phyloP scores from a whole-genome alignment of 2,113 vertebrate genomes.

The Cnemophilus loriae region DNA sequence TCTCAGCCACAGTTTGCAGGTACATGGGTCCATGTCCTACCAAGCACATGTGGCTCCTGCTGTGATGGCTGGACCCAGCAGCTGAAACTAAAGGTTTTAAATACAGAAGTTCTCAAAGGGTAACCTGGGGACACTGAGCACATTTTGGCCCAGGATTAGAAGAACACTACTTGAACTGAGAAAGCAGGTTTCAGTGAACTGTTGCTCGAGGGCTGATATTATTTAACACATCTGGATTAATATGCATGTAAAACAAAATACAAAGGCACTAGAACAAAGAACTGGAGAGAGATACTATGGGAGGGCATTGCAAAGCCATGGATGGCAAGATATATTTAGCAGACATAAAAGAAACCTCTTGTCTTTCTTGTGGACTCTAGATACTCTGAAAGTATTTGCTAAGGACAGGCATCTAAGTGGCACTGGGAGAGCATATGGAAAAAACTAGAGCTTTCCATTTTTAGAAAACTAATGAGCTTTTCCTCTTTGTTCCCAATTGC shows the following conservation, averaged over 20 bases:
- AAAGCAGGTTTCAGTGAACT: neutral
- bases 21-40: neutral
- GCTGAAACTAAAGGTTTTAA: neutral
- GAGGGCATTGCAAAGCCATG: neutral
- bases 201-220: neutral
- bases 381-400: neutral
- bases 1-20: neutral
- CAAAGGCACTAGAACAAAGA: constrained; percentile 11
- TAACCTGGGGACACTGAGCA: neutral
- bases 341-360: neutral
- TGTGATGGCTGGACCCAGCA: neutral
- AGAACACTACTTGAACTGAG: neutral
- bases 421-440: neutral
- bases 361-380: neutral
- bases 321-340: neutral
- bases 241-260: constrained; percentile 5
- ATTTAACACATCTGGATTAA: constrained; percentile 22
- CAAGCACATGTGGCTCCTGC: neutral
- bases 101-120: neutral
- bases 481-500: neutral
- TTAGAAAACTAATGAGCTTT: neutral
- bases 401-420: neutral
- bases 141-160: constrained; percentile 32
- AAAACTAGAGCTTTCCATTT: neutral
- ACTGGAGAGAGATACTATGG: neutral